A percentile compares a stretch with the other conserved stretches of the same genome.
Evolutionary conservation across 2,113 vertebrate species (phyloP).

Genomic region (Prionailurus viverrinus): DNA sequence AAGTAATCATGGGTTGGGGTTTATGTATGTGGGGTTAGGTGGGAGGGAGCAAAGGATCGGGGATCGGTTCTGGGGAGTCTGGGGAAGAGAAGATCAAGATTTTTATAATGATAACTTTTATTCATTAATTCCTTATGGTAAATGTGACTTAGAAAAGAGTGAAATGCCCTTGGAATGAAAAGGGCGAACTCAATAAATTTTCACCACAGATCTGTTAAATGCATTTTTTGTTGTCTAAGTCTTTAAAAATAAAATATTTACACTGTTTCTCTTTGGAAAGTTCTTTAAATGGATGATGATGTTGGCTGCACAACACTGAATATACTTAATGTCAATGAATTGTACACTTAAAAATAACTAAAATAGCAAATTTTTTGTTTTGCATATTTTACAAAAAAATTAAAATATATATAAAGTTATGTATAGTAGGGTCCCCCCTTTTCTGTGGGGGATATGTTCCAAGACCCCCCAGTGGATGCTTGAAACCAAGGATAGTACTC

Average conservation of each 20-base stretch:
- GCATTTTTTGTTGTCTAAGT: neutral
- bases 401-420: neutral
- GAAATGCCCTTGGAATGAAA: constrained; percentile 43
- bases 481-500: neutral
- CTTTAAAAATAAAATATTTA: constrained; percentile 20
- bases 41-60: neutral
- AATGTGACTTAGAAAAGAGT: neutral
- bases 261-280: neutral
- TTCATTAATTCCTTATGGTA: neutral
- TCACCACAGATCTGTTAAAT: constrained; percentile 10
- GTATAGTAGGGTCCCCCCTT: neutral
- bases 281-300: neutral
- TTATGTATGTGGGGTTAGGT: too few species aligned
- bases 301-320: neutral
- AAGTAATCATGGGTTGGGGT: neutral
- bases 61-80: neutral
- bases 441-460: neutral
- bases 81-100: neutral
- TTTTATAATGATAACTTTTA: neutral
- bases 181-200: neutral
- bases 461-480: neutral
- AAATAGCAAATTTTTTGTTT: neutral
- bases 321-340: neutral
- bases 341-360: neutral
- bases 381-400: neutral